Percentiles rank a stretch among this genome's conserved stretches.
phyloP scores from a whole-genome alignment of 2,888 invertebrate species.

The Barypeithes pellucidus region DNA sequence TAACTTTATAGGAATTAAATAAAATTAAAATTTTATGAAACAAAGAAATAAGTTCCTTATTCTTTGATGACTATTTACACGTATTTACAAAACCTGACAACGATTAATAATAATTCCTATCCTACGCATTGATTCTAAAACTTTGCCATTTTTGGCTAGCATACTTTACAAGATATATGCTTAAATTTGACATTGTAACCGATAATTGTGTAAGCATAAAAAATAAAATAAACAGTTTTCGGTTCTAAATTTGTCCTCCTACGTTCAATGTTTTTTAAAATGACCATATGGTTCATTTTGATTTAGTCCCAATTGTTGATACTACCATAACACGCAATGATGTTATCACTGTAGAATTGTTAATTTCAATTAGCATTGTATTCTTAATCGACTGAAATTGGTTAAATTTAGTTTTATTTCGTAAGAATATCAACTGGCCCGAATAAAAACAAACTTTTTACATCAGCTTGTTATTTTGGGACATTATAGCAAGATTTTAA shows the following conservation, averaged over 20 bases:
- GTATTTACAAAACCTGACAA: conserved; percentile 40
- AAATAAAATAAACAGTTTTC: conserved; percentile 36
- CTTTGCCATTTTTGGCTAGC: conserved; percentile 45
- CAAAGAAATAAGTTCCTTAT: background rate
- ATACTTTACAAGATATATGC: conserved; percentile 26
- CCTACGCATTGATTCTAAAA: conserved; percentile 41
- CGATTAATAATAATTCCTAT: conserved; percentile 36
- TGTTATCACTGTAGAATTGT: conserved; percentile 20
- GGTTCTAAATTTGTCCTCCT: conserved; percentile 41
- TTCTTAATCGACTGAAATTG: conserved; percentile 23
- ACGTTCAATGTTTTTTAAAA: conserved; percentile 27
- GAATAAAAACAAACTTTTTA: background rate
- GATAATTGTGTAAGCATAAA: conserved; percentile 42
- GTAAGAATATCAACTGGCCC: conserved; percentile 10
- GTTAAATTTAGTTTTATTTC: conserved; percentile 8
- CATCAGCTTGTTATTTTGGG: background rate
- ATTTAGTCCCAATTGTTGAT: conserved; percentile 14
- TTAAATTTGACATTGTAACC: conserved; percentile 32
- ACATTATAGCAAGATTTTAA: background rate
- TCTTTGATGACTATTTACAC: background rate
- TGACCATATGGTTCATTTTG: conserved; percentile 44
- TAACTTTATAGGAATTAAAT: too few species aligned
- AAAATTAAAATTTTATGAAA: background rate
- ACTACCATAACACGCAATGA: conserved; percentile 8
- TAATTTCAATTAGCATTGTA: conserved; percentile 32